Percentiles rank a stretch among this genome's conserved stretches.
These are phyloP conservation scores for Danio choprae DNA, from an alignment of 2,797 vertebrate genomes.

Conservation along the genomic window DNA sequence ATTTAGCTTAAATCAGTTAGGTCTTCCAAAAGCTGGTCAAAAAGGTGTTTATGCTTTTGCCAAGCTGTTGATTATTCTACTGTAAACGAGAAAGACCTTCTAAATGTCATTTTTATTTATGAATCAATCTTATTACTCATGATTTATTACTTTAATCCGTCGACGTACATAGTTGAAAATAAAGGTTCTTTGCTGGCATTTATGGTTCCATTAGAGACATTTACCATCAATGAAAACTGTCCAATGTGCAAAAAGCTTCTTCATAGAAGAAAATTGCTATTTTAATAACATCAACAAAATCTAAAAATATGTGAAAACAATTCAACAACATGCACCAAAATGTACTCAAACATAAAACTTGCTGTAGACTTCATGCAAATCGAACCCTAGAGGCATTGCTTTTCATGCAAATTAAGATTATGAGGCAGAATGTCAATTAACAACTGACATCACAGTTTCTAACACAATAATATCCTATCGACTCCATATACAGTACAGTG, in stretches of 20 bases:
- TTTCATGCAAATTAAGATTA: no score
- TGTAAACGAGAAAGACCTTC: not conserved
- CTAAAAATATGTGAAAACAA: no score
- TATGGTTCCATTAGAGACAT: not conserved
- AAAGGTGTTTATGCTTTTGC: not conserved
- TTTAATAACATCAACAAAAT: no score
- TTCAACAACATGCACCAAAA: no score
- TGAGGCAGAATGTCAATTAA: no score
- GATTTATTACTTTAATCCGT: conserved; percentile 15
- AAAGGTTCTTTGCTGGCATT: not conserved
- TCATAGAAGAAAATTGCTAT: not conserved
- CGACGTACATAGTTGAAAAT: not conserved
- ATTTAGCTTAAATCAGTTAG: not conserved
- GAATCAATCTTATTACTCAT: conserved; percentile 16
- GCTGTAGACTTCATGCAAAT: no score
- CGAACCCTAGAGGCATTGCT: no score
- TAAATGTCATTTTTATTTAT: conserved; percentile 33
- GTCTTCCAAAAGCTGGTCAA: conserved; percentile 6
- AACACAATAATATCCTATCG: no score
- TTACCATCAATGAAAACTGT: not conserved
- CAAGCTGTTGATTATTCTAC: not conserved
- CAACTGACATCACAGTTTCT: no score
- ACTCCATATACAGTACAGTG: no score
- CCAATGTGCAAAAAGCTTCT: not conserved
- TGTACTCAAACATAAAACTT: no score